Evolutionary conservation across 2,888 invertebrate genomes (phyloP).

Genomic region (Antheraea assamensis): DNA sequence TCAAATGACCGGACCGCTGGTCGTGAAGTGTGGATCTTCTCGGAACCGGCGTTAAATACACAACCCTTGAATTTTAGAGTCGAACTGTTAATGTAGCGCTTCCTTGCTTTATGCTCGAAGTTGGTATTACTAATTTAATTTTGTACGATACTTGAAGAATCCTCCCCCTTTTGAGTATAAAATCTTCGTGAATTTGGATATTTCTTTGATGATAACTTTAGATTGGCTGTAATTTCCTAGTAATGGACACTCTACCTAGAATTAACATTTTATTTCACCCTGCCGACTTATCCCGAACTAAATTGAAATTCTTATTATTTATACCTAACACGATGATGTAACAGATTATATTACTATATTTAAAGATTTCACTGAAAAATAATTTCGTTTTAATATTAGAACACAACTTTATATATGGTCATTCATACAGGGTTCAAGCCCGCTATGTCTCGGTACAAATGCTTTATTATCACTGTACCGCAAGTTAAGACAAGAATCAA

Average conservation of each 20-base stretch:
- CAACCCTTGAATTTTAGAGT: conserved; percentile 16
- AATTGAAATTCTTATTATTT: neutral
- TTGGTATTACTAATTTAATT: conserved; percentile 3
- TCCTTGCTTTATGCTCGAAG: conserved; percentile 12
- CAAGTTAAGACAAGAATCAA: no score
- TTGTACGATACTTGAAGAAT: neutral
- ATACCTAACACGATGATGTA: neutral
- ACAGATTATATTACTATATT: neutral
- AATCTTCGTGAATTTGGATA: neutral
- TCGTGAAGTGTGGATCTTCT: neutral
- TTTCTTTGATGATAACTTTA: conserved; percentile 2
- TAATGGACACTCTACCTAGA: neutral
- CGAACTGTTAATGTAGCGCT: conserved; percentile 13
- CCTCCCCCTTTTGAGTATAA: conserved; percentile 10
- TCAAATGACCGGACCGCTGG: neutral
- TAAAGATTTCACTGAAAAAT: neutral
- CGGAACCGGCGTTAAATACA: conserved; percentile 14
- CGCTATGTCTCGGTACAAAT: no score
- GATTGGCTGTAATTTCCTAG: neutral
- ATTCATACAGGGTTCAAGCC: no score
- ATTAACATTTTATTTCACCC: neutral
- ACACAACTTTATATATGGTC: no score
- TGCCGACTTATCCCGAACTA: neutral
- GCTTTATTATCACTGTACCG: no score
- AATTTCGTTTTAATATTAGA: no score